phyloP scores from a whole-genome alignment of 2,888 invertebrate species.

The Cordylochernes scorpioides region DNA sequence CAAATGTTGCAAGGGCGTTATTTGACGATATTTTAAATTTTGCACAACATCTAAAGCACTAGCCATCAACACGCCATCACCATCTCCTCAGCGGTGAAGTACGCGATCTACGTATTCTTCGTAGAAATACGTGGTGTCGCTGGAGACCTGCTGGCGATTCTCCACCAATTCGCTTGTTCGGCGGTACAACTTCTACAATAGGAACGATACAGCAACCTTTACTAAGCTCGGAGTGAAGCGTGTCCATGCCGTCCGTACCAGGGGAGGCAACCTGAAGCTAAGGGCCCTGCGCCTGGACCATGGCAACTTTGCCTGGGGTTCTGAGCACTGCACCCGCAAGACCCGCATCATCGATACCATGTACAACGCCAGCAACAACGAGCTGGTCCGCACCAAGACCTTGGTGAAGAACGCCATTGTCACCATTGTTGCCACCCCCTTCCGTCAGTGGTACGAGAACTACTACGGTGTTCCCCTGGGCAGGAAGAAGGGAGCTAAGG shows the following conservation, averaged over 20 bases:
- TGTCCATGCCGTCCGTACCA: constrained; percentile 76
- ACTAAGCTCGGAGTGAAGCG: constrained; percentile 76
- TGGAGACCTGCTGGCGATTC: no score
- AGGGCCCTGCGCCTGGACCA: constrained; percentile 83
- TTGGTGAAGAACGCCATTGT: constrained; percentile 95
- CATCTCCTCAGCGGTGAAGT: no score
- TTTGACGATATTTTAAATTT: no score
- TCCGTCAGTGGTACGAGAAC: constrained; percentile 96
- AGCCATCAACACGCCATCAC: no score
- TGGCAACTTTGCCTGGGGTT: constrained; percentile 97
- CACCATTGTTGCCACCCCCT: constrained; percentile 86
- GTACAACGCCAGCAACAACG: constrained; percentile 98
- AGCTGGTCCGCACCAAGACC: constrained; percentile 96
- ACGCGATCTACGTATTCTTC: no score
- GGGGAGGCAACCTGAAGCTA: constrained; percentile 87
- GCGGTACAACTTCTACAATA: no score
- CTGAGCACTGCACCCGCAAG: constrained; percentile 76
- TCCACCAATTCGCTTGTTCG: no score
- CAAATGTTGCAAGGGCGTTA: no score
- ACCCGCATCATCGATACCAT: constrained; percentile 98
- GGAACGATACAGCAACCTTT: no score
- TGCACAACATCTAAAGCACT: no score
- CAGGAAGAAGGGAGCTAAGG: constrained; percentile 79
- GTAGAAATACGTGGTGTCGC: no score
- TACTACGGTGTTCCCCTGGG: constrained; percentile 86